Percentiles rank a stretch among this genome's conserved stretches.
phyloP scores from a whole-genome alignment of 2,113 vertebrate genomes.

The Oncorhynchus tshawytscha region DNA sequence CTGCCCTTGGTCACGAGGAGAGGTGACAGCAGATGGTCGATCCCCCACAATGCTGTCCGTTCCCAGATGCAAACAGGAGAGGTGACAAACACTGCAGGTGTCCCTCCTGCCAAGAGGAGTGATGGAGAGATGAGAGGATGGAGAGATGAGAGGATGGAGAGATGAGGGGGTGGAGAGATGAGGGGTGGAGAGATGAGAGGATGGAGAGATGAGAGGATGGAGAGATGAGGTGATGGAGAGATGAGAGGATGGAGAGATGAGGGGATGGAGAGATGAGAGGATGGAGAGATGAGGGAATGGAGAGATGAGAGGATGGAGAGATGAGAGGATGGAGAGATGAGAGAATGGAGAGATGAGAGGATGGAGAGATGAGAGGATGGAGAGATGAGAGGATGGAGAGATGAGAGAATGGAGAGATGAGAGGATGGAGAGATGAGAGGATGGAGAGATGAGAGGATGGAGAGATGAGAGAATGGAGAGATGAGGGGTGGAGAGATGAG shows the following conservation, averaged over 20 bases:
- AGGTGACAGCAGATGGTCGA: too few relatives aligned
- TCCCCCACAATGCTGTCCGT: too few relatives aligned
- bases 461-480: too few relatives aligned
- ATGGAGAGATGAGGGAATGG: neutral
- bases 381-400: too few relatives aligned
- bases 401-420: too few relatives aligned
- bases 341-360: neutral
- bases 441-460: too few relatives aligned
- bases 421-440: too few relatives aligned
- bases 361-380: neutral
- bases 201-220: neutral
- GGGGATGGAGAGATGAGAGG: neutral
- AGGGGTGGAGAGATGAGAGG: neutral
- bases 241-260: neutral
- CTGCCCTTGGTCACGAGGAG: too few relatives aligned
- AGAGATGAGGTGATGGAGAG: neutral
- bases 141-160: neutral
- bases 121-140: neutral
- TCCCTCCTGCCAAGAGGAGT: neutral
- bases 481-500: too few relatives aligned
- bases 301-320: neutral
- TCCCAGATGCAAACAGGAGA: too few relatives aligned
- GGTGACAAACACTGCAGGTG: too few relatives aligned
- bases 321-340: neutral
- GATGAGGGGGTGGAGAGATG: neutral